Percentiles rank a stretch among this genome's conserved stretches.
Evolutionary conservation across 2,888 invertebrate species (phyloP).

Genomic region (Hydrotaea diabolus): DNA sequence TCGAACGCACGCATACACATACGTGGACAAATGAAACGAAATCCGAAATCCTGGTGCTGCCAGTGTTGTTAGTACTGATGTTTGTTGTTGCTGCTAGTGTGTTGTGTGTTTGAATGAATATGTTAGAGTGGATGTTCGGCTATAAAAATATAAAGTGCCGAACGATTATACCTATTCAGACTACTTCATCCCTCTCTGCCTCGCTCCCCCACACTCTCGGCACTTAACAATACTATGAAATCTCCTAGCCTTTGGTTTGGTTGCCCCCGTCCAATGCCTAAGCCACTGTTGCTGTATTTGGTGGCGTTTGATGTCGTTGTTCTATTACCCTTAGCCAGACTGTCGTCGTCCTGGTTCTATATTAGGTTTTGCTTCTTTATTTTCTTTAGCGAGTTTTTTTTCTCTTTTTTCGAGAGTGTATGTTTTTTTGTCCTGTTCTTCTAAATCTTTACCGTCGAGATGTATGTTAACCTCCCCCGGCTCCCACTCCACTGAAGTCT

Average conservation of each 20-base stretch:
- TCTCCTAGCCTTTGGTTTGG: not conserved
- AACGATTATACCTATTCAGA: not conserved
- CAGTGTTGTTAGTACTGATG: constrained; percentile 4
- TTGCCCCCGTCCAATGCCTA: not conserved
- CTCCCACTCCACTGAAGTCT: not conserved
- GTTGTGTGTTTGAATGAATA: not conserved
- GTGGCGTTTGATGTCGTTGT: constrained; percentile 45
- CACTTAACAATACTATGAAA: too few relatives aligned
- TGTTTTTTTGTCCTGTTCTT: constrained; percentile 5
- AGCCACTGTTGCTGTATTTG: constrained; percentile 15
- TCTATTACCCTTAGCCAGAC: constrained; percentile 62
- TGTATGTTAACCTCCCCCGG: constrained; percentile 18
- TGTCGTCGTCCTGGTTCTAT: constrained; percentile 51
- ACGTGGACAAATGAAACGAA: not conserved
- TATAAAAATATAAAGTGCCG: constrained; percentile 13
- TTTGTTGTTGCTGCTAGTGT: not conserved
- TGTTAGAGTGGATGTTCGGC: not conserved
- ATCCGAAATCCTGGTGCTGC: not conserved
- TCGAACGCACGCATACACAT: not conserved
- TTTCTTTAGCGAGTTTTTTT: constrained; percentile 33
- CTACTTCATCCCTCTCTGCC: not conserved
- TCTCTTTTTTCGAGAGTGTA: not conserved
- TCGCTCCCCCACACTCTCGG: too few relatives aligned
- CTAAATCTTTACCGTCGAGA: constrained; percentile 7
- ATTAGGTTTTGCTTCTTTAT: constrained; percentile 30